phyloP scores from a whole-genome alignment of 1,140 invertebrate genomes.

The Euglossa dilemma region DNA sequence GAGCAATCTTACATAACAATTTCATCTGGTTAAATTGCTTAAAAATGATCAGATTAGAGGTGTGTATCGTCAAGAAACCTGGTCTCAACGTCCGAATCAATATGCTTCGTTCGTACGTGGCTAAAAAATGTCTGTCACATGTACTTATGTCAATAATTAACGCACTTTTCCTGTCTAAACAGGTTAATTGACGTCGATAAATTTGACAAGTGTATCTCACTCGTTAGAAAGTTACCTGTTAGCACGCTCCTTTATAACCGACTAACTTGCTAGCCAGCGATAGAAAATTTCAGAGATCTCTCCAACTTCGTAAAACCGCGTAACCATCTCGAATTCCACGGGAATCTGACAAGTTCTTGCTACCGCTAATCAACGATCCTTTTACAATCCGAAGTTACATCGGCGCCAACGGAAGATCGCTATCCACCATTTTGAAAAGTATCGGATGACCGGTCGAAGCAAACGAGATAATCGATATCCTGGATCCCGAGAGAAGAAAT shows the following conservation, averaged over 20 bases:
- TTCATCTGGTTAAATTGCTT: not conserved
- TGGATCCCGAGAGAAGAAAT: too few relatives aligned
- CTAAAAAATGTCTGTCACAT: conserved; percentile 37
- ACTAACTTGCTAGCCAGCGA: not conserved
- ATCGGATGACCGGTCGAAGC: too few relatives aligned
- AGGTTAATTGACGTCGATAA: conserved; percentile 60
- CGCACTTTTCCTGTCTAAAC: conserved; percentile 34
- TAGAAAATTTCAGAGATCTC: not conserved
- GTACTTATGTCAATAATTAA: conserved; percentile 48
- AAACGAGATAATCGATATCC: too few relatives aligned
- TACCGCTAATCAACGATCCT: too few relatives aligned
- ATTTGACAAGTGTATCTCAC: conserved; percentile 52
- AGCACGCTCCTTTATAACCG: not conserved
- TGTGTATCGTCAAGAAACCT: not conserved
- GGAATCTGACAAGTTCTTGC: too few relatives aligned
- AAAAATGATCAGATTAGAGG: not conserved
- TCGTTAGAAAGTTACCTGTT: conserved; percentile 45
- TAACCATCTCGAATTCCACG: too few relatives aligned
- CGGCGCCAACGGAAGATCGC: too few relatives aligned
- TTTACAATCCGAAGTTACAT: too few relatives aligned
- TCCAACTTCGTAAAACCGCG: too few relatives aligned
- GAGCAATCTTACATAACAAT: not conserved
- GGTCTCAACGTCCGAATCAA: not conserved
- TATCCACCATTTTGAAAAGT: too few relatives aligned
- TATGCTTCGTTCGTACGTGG: not conserved